Conservation (phyloP, 1,140 invertebrate genomes). For the Heliothis virescens region DNA sequence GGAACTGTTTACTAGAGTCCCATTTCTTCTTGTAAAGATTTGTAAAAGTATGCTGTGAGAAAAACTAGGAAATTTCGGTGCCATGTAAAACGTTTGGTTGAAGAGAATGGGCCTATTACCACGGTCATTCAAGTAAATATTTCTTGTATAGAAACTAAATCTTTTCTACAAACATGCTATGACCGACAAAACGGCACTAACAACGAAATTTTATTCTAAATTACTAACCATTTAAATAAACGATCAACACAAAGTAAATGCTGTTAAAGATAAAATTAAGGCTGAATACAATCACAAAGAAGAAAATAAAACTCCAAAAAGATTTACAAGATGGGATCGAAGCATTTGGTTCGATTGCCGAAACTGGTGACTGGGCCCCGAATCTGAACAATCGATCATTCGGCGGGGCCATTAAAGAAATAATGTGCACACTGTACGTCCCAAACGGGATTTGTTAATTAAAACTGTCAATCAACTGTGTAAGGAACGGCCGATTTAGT, state of each 20-base stretch:
- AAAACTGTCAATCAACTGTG: slow-evolving; percentile 71
- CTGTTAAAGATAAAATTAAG: slow-evolving; percentile 14
- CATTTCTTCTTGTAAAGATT: slow-evolving; percentile 49
- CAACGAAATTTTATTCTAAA: not conserved
- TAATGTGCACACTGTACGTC: slow-evolving; percentile 60
- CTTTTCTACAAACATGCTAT: not conserved
- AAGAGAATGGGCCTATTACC: slow-evolving; percentile 4
- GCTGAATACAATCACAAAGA: not conserved
- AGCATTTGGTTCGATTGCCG: slow-evolving; percentile 23
- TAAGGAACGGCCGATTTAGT: slow-evolving; percentile 60
- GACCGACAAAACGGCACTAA: not conserved
- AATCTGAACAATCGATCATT: slow-evolving; percentile 63
- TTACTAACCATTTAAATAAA: not conserved
- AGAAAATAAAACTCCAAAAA: slow-evolving; percentile 3
- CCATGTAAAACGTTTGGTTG: not conserved
- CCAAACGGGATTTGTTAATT: slow-evolving; percentile 68
- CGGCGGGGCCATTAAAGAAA: slow-evolving; percentile 58
- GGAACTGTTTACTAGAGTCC: slow-evolving; percentile 34
- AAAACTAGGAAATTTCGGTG: slow-evolving; percentile 5
- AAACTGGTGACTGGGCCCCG: slow-evolving; percentile 28
- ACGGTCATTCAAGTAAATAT: slow-evolving; percentile 8
- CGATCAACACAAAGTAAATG: not conserved
- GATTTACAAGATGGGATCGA: slow-evolving; percentile 22
- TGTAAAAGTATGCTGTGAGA: slow-evolving; percentile 26
- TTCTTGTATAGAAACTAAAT: not conserved